phyloP scores from a whole-genome alignment of 2,797 vertebrate genomes.

The Hippocampus kuda region DNA sequence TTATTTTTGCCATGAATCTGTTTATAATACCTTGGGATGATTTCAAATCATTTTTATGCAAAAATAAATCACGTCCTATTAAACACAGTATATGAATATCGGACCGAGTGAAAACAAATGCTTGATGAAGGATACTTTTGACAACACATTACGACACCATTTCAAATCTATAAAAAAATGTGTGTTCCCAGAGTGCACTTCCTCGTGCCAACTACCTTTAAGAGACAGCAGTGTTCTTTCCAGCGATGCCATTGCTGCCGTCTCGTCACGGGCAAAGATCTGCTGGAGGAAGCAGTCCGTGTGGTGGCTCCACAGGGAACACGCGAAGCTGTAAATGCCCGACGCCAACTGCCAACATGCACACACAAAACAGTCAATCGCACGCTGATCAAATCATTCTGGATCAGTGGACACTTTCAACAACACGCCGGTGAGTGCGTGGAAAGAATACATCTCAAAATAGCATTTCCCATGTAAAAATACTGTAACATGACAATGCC shows the following conservation, averaged over 20 bases:
- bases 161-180: slow-evolving; percentile 1
- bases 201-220: slow-evolving; percentile 76
- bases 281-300: slow-evolving; percentile 90
- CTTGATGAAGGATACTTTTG: background rate
- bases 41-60: too few species aligned
- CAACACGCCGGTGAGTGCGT: background rate
- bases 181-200: background rate
- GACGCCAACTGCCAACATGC: slow-evolving; percentile 79
- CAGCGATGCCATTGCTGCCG: slow-evolving; percentile 75
- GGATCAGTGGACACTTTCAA: slow-evolving; percentile 10
- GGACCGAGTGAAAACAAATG: background rate
- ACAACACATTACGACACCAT: background rate
- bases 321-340: slow-evolving; percentile 90
- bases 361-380: slow-evolving; percentile 30
- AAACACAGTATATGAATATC: background rate
- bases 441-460: background rate
- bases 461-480: background rate
- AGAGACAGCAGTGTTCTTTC: slow-evolving; percentile 88
- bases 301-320: slow-evolving; percentile 95
- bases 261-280: slow-evolving; percentile 72
- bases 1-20: too few species aligned
- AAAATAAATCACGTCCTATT: background rate
- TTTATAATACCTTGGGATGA: too few species aligned
- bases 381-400: slow-evolving; percentile 23
- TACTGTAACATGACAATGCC: background rate